phyloP scores from a whole-genome alignment of 2,888 invertebrate species.

The Miltochrista miniata region DNA sequence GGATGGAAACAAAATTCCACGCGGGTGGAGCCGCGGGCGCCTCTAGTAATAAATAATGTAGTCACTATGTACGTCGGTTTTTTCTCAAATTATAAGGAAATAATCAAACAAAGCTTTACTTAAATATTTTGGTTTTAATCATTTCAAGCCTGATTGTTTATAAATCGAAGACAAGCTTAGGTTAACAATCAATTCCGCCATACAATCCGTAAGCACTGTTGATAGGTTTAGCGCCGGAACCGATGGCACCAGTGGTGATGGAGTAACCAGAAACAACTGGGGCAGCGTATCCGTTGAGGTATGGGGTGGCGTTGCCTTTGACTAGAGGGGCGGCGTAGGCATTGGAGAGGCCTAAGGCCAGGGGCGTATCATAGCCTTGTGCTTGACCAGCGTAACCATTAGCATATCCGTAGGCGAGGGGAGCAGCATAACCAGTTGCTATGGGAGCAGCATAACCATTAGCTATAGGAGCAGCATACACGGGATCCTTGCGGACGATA shows the following conservation, averaged over 20 bases:
- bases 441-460: slow-evolving; percentile 56
- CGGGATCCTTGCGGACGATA: slow-evolving; percentile 77
- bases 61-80: no score
- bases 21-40: no score
- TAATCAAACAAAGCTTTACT: neutral
- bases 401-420: neutral
- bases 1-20: no score
- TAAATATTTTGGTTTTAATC: neutral
- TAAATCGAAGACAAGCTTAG: no score
- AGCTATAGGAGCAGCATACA: slow-evolving; percentile 49
- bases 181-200: slow-evolving; percentile 32
- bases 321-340: neutral
- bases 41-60: no score
- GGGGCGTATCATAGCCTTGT: neutral
- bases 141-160: no score
- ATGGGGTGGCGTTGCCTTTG: neutral
- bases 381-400: neutral
- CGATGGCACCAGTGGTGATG: slow-evolving; percentile 13
- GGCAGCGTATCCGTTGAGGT: neutral
- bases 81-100: neutral
- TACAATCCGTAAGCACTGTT: slow-evolving; percentile 23
- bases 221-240: slow-evolving; percentile 42
- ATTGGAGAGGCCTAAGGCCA: neutral
- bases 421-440: neutral
- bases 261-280: neutral